Conservation (phyloP, 2,113 vertebrate genomes). For the Phocoena phocoena region DNA sequence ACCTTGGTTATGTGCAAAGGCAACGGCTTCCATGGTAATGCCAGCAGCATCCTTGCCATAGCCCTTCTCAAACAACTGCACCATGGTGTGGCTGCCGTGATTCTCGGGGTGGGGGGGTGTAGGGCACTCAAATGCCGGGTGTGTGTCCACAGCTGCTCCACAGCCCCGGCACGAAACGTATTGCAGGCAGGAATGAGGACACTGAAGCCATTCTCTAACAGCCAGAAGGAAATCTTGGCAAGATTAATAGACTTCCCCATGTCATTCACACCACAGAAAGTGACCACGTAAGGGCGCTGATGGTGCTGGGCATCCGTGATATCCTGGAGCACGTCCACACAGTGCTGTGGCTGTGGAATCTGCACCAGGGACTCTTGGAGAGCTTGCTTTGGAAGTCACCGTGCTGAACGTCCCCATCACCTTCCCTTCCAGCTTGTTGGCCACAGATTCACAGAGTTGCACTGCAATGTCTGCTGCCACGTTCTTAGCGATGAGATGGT, state of each 20-base stretch:
- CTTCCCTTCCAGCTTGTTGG: slow-evolving; percentile 98
- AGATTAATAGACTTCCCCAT: slow-evolving; percentile 98
- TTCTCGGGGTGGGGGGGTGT: slow-evolving; percentile 89
- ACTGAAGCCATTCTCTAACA: slow-evolving; percentile 95
- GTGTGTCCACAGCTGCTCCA: slow-evolving; percentile 98
- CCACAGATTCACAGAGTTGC: slow-evolving; percentile 96
- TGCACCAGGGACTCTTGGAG: slow-evolving; percentile 97
- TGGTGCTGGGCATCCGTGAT: slow-evolving; percentile 95
- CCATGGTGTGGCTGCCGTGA: slow-evolving; percentile 87
- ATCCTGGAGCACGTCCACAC: slow-evolving; percentile 94
- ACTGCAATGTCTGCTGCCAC: slow-evolving; percentile 96
- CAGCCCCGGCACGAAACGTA: slow-evolving; percentile 95
- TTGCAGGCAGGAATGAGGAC: slow-evolving; percentile 98
- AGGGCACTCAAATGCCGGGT: slow-evolving; percentile 93
- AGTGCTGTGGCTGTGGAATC: slow-evolving; percentile 96
- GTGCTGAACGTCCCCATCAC: slow-evolving; percentile 99
- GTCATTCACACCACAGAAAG: slow-evolving; percentile 97
- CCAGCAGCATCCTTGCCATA: slow-evolving; percentile 98
- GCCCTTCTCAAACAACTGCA: slow-evolving; percentile 98
- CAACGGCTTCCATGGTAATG: slow-evolving; percentile 98
- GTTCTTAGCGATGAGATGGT: slow-evolving; percentile 98
- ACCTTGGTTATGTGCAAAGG: slow-evolving; percentile 90
- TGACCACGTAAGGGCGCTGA: slow-evolving; percentile 93
- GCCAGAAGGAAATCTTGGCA: slow-evolving; percentile 99
- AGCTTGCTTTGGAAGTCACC: slow-evolving; percentile 95